Percentiles rank a stretch among this genome's conserved stretches.
phyloP scores from a whole-genome alignment of 2,113 vertebrate species.

The Phoxinus phoxinus region DNA sequence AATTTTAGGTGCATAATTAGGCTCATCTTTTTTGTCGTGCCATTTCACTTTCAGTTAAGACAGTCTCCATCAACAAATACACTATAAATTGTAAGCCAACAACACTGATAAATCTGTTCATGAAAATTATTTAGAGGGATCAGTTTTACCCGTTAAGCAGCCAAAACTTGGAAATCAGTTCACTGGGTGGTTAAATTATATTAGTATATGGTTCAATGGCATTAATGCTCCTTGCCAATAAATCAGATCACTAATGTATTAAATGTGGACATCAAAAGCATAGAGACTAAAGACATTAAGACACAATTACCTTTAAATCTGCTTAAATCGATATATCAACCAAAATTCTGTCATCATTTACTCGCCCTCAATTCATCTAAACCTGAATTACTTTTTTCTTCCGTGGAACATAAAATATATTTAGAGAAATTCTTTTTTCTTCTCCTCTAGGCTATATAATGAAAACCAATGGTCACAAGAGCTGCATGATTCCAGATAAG shows the following conservation, averaged over 20 bases:
- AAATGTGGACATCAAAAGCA: not conserved
- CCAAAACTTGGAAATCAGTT: constrained; percentile 62
- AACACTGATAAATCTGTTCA: constrained; percentile 57
- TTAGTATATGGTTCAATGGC: not conserved
- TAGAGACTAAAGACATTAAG: not conserved
- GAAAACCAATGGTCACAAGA: not conserved
- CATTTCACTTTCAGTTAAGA: constrained; percentile 36
- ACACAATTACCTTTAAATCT: not conserved
- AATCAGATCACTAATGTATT: constrained; percentile 14
- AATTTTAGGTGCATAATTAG: constrained; percentile 74
- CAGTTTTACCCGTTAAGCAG: constrained; percentile 70
- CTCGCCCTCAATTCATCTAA: not conserved
- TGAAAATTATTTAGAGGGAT: constrained; percentile 73
- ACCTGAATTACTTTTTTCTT: not conserved
- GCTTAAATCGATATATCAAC: not conserved
- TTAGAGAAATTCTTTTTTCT: not conserved
- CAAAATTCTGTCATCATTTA: not conserved
- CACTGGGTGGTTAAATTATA: constrained; percentile 36
- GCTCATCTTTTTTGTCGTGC: constrained; percentile 56
- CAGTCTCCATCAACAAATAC: constrained; percentile 12
- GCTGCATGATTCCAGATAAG: too few relatives aligned
- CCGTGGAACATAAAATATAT: too few relatives aligned
- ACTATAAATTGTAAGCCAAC: constrained; percentile 33
- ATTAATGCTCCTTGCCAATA: not conserved
- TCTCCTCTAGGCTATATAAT: not conserved